phyloP scores from a whole-genome alignment of 1,140 invertebrate genomes.

The Zelostemma sp. region DNA sequence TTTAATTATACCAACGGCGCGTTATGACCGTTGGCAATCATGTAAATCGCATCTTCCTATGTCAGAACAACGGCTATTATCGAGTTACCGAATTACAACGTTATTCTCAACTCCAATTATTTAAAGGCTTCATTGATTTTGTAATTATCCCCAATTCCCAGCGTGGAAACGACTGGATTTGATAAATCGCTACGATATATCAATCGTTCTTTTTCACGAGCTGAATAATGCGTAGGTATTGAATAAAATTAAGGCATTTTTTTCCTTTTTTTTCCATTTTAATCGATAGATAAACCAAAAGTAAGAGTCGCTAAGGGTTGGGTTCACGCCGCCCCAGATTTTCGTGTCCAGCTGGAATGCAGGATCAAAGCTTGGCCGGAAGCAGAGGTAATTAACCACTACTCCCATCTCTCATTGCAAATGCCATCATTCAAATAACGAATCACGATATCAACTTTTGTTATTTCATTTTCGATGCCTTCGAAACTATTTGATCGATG shows the following conservation, averaged over 20 bases:
- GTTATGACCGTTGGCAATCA: conserved; percentile 35
- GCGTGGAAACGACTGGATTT: background rate
- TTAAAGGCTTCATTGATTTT: background rate
- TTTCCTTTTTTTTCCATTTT: background rate
- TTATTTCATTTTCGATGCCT: conserved; percentile 11
- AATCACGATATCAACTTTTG: background rate
- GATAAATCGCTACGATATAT: background rate
- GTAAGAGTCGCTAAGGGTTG: conserved; percentile 74
- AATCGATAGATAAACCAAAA: conserved; percentile 77
- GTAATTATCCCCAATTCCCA: conserved; percentile 19
- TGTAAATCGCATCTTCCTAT: conserved; percentile 36
- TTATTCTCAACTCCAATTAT: conserved; percentile 31
- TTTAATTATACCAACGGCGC: conserved; percentile 38
- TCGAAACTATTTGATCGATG: too few species aligned
- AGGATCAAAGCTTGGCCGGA: conserved; percentile 77
- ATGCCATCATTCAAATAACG: conserved; percentile 5
- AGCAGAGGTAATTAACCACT: conserved; percentile 69
- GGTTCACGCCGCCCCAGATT: conserved; percentile 79
- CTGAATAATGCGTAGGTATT: background rate
- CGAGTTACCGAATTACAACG: conserved; percentile 51
- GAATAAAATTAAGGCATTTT: too few species aligned
- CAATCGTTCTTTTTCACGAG: background rate
- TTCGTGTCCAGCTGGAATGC: conserved; percentile 78
- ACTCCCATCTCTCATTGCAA: conserved; percentile 1
- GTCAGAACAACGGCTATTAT: conserved; percentile 36